Evolutionary conservation across 1,140 invertebrate genomes (phyloP).

Genomic region (Drosophila micromelanica): DNA sequence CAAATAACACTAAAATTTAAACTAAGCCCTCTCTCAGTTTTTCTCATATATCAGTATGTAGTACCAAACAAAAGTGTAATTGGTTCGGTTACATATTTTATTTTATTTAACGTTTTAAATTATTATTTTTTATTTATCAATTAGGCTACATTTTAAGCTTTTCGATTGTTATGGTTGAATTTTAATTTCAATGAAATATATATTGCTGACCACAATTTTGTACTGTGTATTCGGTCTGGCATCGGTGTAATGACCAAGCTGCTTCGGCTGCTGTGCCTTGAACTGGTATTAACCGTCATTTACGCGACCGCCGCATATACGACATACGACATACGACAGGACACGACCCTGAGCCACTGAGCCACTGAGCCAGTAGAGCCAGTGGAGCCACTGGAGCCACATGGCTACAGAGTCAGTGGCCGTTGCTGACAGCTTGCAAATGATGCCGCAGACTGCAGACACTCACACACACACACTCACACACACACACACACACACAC

Average conservation of each 20-base stretch:
- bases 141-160: too few species aligned
- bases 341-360: conserved; percentile 9
- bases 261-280: conserved; percentile 40
- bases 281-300: conserved; percentile 72
- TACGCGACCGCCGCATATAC: conserved; percentile 46
- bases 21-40: too few species aligned
- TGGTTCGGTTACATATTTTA: too few species aligned
- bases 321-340: conserved; percentile 1
- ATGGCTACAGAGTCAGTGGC: background rate
- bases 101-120: too few species aligned
- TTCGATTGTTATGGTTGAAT: background rate
- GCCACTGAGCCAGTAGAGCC: too few species aligned
- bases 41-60: too few species aligned
- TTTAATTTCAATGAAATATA: background rate
- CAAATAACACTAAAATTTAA: too few species aligned
- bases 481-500: background rate
- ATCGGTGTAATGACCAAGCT: conserved; percentile 61
- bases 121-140: too few species aligned
- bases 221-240: conserved; percentile 7
- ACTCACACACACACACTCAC: too few species aligned
- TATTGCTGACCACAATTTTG: background rate
- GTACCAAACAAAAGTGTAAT: too few species aligned
- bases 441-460: conserved; percentile 47
- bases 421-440: conserved; percentile 71
- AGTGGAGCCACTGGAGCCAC: background rate